Conservation (phyloP, 2,797 vertebrate species). For the Allobates femoralis region DNA sequence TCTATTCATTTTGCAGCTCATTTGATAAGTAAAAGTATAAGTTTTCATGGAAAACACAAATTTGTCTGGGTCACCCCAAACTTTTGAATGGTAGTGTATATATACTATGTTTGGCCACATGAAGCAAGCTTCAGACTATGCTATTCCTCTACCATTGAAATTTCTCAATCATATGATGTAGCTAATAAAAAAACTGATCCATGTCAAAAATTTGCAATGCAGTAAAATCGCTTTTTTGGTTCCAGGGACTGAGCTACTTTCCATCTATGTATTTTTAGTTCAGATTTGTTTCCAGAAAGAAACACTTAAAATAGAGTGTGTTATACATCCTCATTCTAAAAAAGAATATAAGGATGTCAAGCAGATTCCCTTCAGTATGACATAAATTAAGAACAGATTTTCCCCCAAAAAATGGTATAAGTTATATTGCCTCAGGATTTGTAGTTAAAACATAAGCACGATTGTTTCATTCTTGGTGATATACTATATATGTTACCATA, state of each 20-base stretch:
- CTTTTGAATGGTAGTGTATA: too few relatives aligned
- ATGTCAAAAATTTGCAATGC: constrained; percentile 27
- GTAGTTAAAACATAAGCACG: not conserved
- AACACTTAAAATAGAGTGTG: constrained; percentile 36
- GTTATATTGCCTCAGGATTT: not conserved
- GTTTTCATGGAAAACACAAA: too few relatives aligned
- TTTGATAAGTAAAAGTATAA: too few relatives aligned
- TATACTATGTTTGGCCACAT: not conserved
- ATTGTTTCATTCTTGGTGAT: constrained; percentile 16
- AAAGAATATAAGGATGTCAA: constrained; percentile 34
- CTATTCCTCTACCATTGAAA: not conserved
- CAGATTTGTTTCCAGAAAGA: not conserved
- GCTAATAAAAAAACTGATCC: not conserved
- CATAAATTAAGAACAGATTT: constrained; percentile 26
- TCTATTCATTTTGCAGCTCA: too few relatives aligned
- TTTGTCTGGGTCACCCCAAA: too few relatives aligned
- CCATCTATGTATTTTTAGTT: constrained; percentile 25
- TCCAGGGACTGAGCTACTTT: not conserved
- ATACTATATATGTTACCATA: not conserved
- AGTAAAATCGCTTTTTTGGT: constrained; percentile 9
- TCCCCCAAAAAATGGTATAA: not conserved
- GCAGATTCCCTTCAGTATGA: constrained; percentile 27
- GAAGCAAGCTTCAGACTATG: not conserved
- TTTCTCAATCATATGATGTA: not conserved
- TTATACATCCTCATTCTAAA: constrained; percentile 28